phyloP scores from a whole-genome alignment of 2,797 vertebrate species.

The Acanthis flammea region DNA sequence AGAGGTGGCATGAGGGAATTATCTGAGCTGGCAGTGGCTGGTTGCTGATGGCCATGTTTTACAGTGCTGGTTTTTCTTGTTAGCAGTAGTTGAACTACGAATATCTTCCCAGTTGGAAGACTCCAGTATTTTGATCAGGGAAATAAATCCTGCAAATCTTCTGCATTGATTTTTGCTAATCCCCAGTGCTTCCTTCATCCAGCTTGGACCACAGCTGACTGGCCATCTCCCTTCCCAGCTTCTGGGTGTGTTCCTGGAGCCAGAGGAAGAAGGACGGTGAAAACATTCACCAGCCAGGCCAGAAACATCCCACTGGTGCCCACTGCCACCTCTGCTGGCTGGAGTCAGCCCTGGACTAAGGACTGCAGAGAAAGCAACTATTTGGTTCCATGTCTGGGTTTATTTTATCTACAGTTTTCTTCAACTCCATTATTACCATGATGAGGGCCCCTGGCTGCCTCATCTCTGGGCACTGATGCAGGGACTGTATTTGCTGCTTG shows the following conservation, averaged over 20 bases:
- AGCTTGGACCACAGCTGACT: not conserved
- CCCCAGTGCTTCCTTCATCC: not conserved
- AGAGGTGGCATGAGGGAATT: not conserved
- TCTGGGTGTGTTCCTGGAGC: not conserved
- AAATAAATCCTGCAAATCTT: not conserved
- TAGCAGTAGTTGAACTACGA: not conserved
- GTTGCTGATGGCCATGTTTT: not conserved
- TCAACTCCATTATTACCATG: not conserved
- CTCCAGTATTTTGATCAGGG: not conserved
- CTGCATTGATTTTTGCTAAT: not conserved
- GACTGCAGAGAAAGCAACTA: not conserved
- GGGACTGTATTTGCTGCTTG: not conserved
- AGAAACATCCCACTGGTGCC: not conserved
- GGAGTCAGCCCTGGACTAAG: not conserved
- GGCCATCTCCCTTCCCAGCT: not conserved
- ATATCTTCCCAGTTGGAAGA: not conserved
- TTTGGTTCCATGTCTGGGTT: not conserved
- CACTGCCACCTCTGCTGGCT: rapidly evolving
- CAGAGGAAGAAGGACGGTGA: not conserved
- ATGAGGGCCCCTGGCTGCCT: not conserved
- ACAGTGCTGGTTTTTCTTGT: not conserved
- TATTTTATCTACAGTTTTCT: not conserved
- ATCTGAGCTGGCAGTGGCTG: not conserved
- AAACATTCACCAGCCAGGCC: not conserved
- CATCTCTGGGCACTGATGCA: not conserved